Evolutionary conservation across 23 tunicate species (phyloP), one percentile per base, ranked within the genome.

Genomic region (Aplidium turbinatum): DNA sequence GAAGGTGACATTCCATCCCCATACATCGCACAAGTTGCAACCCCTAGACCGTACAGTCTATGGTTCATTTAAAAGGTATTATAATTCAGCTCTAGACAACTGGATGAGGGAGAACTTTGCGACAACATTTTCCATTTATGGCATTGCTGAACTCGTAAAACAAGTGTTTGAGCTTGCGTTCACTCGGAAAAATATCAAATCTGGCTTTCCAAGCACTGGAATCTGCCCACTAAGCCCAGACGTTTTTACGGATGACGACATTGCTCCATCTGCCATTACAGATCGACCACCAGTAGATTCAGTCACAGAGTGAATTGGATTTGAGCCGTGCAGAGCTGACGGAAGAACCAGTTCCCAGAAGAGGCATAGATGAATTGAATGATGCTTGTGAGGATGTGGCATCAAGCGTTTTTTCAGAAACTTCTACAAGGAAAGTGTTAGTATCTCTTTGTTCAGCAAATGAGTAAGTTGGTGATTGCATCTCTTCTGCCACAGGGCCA

Each of bases 11-110:
- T 31, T 75, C 25, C 73, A 26, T 23, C 74, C 80, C 3, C 80
- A 75, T 42, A 72, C 78, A 22, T 72, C 78, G 31, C 72, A 75
- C 47, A 32, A 31, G 50, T 32, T 75, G 69, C 80, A 75, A 20
- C 74, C 75, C 19, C 50, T 75, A 57, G 69, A 75, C 65, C 57
- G 77, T 32, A 28, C 63, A 24, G 70, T 72, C 24, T 75, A 31
- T 58, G 35, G 35, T 2, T 35, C 31, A 4, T 47, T 72, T 47
- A 72, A 72, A 52, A 24, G 24, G 60, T 31, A 23, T 45, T 11
- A 18, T 40, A 45, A 21, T 21, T 13, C 24, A 40, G 75, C 75
- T 22, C 9, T 38, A 13, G 75, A 68, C 31, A 13, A 33, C 7
- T 68, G 75, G 63, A 68, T 68, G 75, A 68, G 27, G 25, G 20